Conservation (phyloP, 2,113 vertebrate genomes). For the Hucho hucho region DNA sequence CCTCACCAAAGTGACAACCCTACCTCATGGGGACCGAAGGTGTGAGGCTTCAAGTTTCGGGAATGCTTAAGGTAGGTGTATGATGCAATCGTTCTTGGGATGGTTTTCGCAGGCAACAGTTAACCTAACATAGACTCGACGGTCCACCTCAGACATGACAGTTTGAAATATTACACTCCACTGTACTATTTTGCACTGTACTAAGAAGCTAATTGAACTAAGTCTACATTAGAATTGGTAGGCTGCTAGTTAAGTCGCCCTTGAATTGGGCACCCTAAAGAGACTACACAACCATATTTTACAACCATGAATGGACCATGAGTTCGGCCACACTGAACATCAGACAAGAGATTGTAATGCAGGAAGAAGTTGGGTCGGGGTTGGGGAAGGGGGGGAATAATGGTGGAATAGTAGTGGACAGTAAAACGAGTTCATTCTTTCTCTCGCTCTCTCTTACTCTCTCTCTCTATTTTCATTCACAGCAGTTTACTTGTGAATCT, state of each 20-base stretch:
- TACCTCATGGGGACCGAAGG: too few species aligned
- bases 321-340: slow-evolving; percentile 44
- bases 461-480: slow-evolving; percentile 60
- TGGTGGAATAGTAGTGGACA: slow-evolving; percentile 37
- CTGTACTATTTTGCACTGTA: slow-evolving; percentile 8
- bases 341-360: slow-evolving; percentile 42
- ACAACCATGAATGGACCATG: slow-evolving; percentile 59
- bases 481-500: slow-evolving; percentile 69
- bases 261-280: slow-evolving; percentile 50
- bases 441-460: slow-evolving; percentile 24
- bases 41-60: neutral
- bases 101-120: slow-evolving; percentile 16
- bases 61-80: slow-evolving; percentile 2
- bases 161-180: slow-evolving; percentile 50
- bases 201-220: slow-evolving; percentile 56
- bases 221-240: slow-evolving; percentile 56
- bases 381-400: slow-evolving; percentile 37
- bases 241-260: slow-evolving; percentile 43
- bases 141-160: slow-evolving; percentile 32
- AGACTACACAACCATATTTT: slow-evolving; percentile 63
- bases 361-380: slow-evolving; percentile 31
- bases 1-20: too few species aligned
- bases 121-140: slow-evolving; percentile 34
- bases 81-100: neutral
- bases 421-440: slow-evolving; percentile 36